Base-by-base conservation (phyloP, 2,797 vertebrate species). In the Sylvilagus floridanus region DNA sequence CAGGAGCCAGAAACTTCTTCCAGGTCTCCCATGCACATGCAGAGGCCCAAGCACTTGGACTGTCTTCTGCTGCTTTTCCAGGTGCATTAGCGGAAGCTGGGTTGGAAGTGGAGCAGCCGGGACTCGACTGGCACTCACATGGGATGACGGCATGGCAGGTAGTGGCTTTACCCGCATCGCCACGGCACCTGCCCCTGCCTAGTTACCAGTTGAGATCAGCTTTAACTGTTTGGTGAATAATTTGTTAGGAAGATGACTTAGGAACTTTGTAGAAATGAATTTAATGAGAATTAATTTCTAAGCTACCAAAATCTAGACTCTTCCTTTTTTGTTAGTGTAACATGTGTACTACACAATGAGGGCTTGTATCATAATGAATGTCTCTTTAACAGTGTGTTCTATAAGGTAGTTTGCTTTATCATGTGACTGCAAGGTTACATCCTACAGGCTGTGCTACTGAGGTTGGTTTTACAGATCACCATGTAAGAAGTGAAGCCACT, bases 171-270 rank as follows among this genome's bases (percentile, higher is more conserved):
- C 42, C 42, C 7, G 42, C 42, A 42, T 42, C 42, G 42, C 42
- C 42, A 42, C 42, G 7, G 42, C 42, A 42, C 42, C 42, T 42
- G 42, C 42, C 42, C 42, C 42, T 42, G 42, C 96, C 98, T 99
- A 78, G 99, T 99, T 88, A 99, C 99, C 78, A 99, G 99, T 98
- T 99, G 99, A 98, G 99, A 99, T 99, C 63, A 96, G 98, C 93
- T 42, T 95, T 76, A 47, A 50, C 2, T 82, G 77, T 60, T 90
- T 14, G 82, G 35, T 66, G 47, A 71, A 50, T 30, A 35, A n/a
- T 16, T 22, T 87, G 37, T 52, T 7, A 47, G 35, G 2, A 32
- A n/a, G 3, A 42, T 10, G 14, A 21, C 32, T 88, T 73, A 88
- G 4, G 93, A 84, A 88, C 35, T 68, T 90, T 7, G 28, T 16